Conservation (phyloP, 2,888 invertebrate genomes). For the Eumacrocentrus americanus region DNA sequence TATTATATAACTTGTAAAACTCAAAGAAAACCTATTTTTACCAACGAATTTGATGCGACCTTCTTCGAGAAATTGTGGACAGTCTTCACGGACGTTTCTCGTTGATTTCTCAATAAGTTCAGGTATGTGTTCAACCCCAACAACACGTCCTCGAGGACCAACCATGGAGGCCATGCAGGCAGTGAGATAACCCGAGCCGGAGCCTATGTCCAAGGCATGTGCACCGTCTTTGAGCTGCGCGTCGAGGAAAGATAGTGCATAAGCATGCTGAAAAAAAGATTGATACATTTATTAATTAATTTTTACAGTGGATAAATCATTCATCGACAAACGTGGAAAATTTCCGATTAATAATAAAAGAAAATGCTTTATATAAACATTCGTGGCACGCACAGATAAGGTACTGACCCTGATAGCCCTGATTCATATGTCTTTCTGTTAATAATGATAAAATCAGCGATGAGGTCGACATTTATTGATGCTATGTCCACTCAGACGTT, state of each 20-base stretch:
- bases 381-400: constrained; percentile 35
- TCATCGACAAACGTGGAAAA: constrained; percentile 30
- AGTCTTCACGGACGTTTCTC: constrained; percentile 61
- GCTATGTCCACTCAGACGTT: too few relatives aligned
- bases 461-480: not conserved
- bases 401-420: constrained; percentile 41
- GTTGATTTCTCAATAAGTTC: constrained; percentile 63
- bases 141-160: constrained; percentile 61
- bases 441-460: constrained; percentile 17
- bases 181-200: constrained; percentile 67
- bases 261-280: constrained; percentile 76
- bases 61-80: constrained; percentile 50
- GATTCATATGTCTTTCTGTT: constrained; percentile 29
- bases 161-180: constrained; percentile 68
- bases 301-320: not conserved
- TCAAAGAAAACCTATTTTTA: constrained; percentile 34
- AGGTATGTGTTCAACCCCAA: constrained; percentile 67
- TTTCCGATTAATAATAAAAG: constrained; percentile 34
- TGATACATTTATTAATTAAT: constrained; percentile 11
- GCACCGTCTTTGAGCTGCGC: constrained; percentile 70
- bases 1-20: constrained; percentile 6
- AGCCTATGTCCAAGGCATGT: constrained; percentile 66
- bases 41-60: constrained; percentile 54
- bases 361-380: constrained; percentile 33
- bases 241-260: constrained; percentile 84